Percentiles rank a stretch among this genome's conserved stretches.
These are phyloP conservation scores for Deroplatys truncata DNA, from an alignment of 2,888 invertebrate species.

Conservation along the genomic window DNA sequence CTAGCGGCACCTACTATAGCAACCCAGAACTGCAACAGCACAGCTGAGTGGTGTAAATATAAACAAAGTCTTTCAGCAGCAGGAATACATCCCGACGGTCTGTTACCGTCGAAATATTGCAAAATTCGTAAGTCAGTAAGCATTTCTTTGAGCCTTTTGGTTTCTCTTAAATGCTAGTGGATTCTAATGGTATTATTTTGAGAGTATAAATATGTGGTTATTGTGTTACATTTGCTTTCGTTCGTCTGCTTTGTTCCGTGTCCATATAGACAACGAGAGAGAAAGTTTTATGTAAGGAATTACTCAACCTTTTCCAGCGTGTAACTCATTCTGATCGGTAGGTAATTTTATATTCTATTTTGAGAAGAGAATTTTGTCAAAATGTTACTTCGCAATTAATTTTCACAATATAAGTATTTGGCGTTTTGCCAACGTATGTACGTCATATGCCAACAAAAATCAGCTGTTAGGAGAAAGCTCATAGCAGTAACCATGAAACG, in stretches of 20 bases:
- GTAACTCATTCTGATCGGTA: not conserved
- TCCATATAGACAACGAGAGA: not conserved
- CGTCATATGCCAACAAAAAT: not conserved
- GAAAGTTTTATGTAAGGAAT: slow-evolving; percentile 9
- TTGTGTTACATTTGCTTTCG: not conserved
- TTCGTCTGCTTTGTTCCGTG: not conserved
- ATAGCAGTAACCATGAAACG: not conserved
- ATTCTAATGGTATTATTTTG: not conserved
- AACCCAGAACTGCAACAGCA: not conserved
- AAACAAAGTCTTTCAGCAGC: not conserved
- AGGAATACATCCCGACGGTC: not conserved
- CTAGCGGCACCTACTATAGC: not conserved
- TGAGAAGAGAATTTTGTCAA: not conserved
- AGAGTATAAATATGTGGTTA: not conserved
- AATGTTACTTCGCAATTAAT: not conserved
- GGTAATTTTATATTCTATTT: not conserved
- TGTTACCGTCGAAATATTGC: not conserved
- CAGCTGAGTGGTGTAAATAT: slow-evolving; percentile 8
- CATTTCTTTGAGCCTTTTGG: not conserved
- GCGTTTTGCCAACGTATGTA: not conserved
- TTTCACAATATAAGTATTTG: not conserved
- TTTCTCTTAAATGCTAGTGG: not conserved
- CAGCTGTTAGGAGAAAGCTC: not conserved
- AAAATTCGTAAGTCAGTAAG: not conserved
- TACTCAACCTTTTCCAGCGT: not conserved